Conservation (phyloP, 2,797 vertebrate species). For the Eupleurogrammus muticus region DNA sequence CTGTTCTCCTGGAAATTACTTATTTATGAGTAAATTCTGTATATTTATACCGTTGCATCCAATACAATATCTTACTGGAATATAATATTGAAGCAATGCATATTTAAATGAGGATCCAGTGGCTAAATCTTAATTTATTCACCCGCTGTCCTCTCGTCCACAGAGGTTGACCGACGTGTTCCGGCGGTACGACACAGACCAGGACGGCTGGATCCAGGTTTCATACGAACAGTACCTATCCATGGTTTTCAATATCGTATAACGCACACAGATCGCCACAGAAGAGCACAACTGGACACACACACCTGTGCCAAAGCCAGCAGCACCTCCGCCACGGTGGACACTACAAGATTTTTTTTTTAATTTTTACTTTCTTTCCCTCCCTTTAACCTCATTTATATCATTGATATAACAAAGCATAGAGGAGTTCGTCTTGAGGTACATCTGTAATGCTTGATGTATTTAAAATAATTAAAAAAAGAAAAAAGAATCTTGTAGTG, state of each 20-base stretch:
- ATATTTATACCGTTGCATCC: no score
- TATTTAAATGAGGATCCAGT: no score
- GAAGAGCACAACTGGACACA: constrained; percentile 83
- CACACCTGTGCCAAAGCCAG: constrained; percentile 84
- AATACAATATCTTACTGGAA: no score
- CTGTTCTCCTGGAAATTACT: no score
- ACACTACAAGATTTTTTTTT: constrained; percentile 73
- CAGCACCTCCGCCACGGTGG: constrained; percentile 55
- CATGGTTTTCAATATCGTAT: constrained; percentile 98
- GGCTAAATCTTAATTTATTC: neutral
- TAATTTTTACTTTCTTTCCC: neutral
- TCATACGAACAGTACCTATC: constrained; percentile 99
- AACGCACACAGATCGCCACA: constrained; percentile 64
- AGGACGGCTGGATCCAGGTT: constrained; percentile 99
- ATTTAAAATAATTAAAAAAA: constrained; percentile 15
- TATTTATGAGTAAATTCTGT: neutral
- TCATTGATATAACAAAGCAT: constrained; percentile 15
- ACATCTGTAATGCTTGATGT: constrained; percentile 26
- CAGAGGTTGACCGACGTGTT: constrained; percentile 98
- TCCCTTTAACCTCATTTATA: constrained; percentile 15
- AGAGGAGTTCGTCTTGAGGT: constrained; percentile 22
- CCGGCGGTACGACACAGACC: constrained; percentile 95
- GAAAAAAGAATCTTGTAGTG: constrained; percentile 74
- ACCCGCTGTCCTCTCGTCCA: neutral
- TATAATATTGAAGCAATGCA: no score